phyloP scores from a whole-genome alignment of 2,113 vertebrate species.

The Cavia porcellus region DNA sequence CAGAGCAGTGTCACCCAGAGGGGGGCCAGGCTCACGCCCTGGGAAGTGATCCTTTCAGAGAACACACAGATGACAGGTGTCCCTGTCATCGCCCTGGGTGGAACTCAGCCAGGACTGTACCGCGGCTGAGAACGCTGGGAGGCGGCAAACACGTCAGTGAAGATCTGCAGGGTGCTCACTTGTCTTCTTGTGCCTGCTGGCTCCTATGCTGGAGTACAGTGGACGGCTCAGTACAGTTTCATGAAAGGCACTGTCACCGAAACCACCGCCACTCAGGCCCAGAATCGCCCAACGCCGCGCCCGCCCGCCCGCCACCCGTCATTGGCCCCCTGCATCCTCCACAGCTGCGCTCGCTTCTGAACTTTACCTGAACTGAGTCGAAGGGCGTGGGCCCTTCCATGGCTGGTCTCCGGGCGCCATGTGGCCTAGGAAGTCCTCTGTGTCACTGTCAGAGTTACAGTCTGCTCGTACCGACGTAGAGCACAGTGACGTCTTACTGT shows the following conservation, averaged over 20 bases:
- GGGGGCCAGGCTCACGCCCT: no score
- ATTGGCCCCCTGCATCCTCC: not conserved
- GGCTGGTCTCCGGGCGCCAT: not conserved
- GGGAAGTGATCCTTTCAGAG: not conserved
- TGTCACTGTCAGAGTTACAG: rapidly evolving
- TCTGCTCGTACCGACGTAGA: not conserved
- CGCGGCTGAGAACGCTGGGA: not conserved
- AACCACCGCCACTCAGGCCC: not conserved
- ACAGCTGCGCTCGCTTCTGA: not conserved
- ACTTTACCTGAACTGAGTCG: not conserved
- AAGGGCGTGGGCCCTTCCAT: no score
- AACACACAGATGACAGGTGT: not conserved
- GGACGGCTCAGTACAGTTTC: not conserved
- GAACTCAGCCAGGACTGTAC: not conserved
- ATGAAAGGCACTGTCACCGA: not conserved
- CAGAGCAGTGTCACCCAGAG: not conserved
- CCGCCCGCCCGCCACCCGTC: no score
- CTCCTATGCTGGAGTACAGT: not conserved
- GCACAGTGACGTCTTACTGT: not conserved
- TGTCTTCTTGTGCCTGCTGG: not conserved
- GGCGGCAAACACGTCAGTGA: not conserved
- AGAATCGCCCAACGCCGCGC: no score
- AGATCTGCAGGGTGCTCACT: not conserved
- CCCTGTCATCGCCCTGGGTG: not conserved
- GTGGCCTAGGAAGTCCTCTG: not conserved